Percentiles rank a stretch among this genome's conserved stretches.
phyloP scores from a whole-genome alignment of 1,140 invertebrate genomes.

The Megalopta genalis region DNA sequence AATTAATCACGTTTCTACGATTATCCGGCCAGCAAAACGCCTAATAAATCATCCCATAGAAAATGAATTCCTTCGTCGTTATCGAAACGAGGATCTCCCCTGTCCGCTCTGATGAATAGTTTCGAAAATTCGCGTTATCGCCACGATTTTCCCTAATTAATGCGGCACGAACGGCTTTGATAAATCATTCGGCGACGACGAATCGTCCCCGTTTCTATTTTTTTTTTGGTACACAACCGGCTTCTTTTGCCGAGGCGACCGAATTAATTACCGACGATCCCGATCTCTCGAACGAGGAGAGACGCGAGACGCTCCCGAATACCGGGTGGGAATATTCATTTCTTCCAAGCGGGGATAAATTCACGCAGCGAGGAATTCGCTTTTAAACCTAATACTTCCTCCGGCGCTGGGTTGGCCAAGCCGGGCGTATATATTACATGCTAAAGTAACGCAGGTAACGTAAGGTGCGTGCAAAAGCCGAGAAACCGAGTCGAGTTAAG shows the following conservation, averaged over 20 bases:
- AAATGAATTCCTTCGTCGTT: background rate
- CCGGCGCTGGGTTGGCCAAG: constrained; percentile 17
- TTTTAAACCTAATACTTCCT: constrained; percentile 62
- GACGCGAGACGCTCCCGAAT: background rate
- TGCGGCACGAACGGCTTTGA: no score
- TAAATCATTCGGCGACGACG: no score
- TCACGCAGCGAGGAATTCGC: constrained; percentile 25
- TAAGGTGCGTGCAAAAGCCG: constrained; percentile 51
- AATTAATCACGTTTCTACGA: background rate
- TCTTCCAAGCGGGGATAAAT: background rate
- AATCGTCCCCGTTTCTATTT: no score
- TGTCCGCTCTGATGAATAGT: no score
- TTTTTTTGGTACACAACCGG: no score
- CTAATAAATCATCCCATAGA: background rate
- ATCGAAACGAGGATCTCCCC: background rate
- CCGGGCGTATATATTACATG: constrained; percentile 40
- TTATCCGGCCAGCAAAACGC: background rate
- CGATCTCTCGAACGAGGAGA: no score
- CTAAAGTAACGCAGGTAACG: constrained; percentile 56
- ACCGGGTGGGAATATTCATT: constrained; percentile 14
- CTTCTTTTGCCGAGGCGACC: no score
- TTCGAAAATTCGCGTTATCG: no score
- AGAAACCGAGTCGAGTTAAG: constrained; percentile 55
- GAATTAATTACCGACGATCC: no score
- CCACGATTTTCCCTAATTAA: no score